Conservation (phyloP, 2,113 vertebrate species). For the Phodopus roborovskii region DNA sequence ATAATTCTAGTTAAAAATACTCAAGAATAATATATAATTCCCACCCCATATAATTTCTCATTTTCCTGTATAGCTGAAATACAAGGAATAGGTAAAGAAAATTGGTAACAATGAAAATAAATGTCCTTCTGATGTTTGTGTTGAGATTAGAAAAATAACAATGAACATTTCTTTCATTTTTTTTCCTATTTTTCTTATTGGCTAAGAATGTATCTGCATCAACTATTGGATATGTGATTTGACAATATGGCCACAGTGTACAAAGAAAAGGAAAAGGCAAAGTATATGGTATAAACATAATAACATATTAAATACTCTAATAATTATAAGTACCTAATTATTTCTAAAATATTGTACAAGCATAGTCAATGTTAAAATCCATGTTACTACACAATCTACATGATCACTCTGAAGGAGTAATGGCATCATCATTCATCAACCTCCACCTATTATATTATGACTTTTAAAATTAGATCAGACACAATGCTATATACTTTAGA, state of each 20-base stretch:
- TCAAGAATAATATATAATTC: neutral
- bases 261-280: slow-evolving; percentile 23
- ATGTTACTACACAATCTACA: neutral
- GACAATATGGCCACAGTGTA: neutral
- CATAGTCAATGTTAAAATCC: slow-evolving; percentile 31
- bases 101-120: neutral
- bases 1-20: neutral
- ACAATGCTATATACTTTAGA: neutral
- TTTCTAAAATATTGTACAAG: slow-evolving; percentile 22
- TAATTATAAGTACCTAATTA: neutral
- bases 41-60: neutral
- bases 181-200: neutral
- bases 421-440: neutral
- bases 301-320: neutral
- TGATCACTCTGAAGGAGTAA: neutral
- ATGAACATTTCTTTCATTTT: slow-evolving; percentile 19
- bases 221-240: slow-evolving; percentile 23
- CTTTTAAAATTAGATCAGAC: neutral
- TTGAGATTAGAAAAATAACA: slow-evolving; percentile 30
- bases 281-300: neutral
- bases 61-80: neutral
- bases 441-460: neutral
- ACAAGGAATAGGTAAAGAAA: neutral
- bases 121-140: neutral
- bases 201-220: neutral